Evolutionary conservation across 2,113 vertebrate species (phyloP).

Genomic region (Coracopsis vasa): DNA sequence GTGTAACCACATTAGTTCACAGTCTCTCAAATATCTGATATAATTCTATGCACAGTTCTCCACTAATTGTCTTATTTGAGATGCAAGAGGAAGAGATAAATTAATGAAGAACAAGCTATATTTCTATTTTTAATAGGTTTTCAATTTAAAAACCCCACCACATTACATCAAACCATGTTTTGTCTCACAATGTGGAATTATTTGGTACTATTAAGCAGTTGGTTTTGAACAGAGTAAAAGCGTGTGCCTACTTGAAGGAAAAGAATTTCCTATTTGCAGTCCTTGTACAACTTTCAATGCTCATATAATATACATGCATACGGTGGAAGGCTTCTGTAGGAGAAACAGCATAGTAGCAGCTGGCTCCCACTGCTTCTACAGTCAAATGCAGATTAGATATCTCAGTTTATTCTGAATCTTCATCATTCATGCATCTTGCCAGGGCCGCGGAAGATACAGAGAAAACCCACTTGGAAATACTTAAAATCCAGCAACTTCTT

Average conservation of each 20-base stretch:
- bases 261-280: background rate
- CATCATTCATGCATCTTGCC: background rate
- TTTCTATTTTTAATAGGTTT: background rate
- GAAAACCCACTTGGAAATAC: background rate
- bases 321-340: background rate
- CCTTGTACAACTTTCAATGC: background rate
- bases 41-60: background rate
- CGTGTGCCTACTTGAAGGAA: background rate
- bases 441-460: background rate
- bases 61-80: background rate
- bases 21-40: background rate
- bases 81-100: background rate
- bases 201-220: background rate
- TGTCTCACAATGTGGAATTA: background rate
- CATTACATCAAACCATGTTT: background rate
- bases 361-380: constrained; percentile 7
- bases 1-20: background rate
- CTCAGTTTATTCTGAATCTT: background rate
- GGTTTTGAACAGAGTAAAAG: background rate
- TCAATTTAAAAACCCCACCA: background rate
- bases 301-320: rapidly evolving
- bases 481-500: background rate
- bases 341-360: background rate
- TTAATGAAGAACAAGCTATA: background rate
- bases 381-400: background rate